Percentiles rank a stretch among this genome's conserved stretches.
Evolutionary conservation across 1,140 invertebrate species (phyloP).

Genomic region (Triops cancriformis): DNA sequence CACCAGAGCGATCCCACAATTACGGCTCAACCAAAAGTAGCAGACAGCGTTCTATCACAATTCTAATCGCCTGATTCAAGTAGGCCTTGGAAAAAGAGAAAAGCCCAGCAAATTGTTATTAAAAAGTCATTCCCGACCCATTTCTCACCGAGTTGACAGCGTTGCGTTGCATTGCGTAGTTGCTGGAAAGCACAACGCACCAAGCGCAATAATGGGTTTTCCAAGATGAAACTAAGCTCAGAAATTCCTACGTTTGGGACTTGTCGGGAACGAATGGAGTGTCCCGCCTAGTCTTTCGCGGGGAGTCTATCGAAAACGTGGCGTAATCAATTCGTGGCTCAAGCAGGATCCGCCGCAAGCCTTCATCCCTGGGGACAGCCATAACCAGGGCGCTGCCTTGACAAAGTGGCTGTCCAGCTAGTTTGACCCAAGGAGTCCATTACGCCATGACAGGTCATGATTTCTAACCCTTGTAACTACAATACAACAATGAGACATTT

Average conservation of each 20-base stretch:
- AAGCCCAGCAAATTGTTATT: neutral
- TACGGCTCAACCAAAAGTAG: neutral
- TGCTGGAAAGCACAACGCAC: neutral
- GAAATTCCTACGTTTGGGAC: too few species aligned
- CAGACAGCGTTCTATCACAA: neutral
- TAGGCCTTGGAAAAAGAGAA: neutral
- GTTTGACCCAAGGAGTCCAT: slow-evolving; percentile 12
- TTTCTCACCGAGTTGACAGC: neutral
- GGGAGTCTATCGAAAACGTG: too few species aligned
- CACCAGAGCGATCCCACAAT: neutral
- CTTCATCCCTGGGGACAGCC: neutral
- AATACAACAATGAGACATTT: neutral
- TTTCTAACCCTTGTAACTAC: neutral
- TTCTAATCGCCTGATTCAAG: neutral
- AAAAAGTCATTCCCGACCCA: neutral
- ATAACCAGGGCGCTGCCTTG: neutral
- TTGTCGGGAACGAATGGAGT: too few species aligned
- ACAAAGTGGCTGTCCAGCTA: slow-evolving; percentile 10
- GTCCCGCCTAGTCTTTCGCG: too few species aligned
- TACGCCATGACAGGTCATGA: slow-evolving; percentile 9
- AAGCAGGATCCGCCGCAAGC: neutral
- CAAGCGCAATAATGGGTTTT: too few species aligned
- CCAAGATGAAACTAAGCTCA: too few species aligned
- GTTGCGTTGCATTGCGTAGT: neutral
- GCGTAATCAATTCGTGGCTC: too few species aligned